A percentile compares a stretch with the other conserved stretches of the same genome.
These are phyloP conservation scores for Condylostylus longicornis DNA, from an alignment of 1,140 invertebrate genomes.

Conservation along the genomic window DNA sequence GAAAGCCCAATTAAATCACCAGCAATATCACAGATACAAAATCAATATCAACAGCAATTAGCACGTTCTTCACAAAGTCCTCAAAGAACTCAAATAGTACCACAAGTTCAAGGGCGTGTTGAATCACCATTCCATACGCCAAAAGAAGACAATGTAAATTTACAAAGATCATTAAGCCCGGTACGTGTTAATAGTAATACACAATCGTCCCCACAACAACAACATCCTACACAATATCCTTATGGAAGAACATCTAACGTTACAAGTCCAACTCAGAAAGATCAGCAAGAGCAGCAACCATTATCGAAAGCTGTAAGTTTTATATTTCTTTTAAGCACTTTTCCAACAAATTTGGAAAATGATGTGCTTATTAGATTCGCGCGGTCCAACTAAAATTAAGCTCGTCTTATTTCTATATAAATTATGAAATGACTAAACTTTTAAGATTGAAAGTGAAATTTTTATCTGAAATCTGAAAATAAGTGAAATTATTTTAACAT, in stretches of 20 bases:
- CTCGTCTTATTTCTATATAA: too few relatives aligned
- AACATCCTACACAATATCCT: constrained; percentile 7
- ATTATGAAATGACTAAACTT: too few relatives aligned
- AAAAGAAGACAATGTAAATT: background rate
- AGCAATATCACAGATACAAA: constrained; percentile 16
- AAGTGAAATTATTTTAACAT: too few relatives aligned
- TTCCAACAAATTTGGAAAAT: too few relatives aligned
- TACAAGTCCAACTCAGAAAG: background rate
- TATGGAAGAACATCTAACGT: too few relatives aligned
- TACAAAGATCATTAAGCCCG: background rate
- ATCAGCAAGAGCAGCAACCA: too few relatives aligned
- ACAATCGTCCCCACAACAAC: constrained; percentile 7
- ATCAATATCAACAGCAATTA: constrained; percentile 11
- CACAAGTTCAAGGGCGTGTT: constrained; percentile 4
- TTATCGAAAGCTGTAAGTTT: too few relatives aligned
- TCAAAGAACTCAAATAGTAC: constrained; percentile 3
- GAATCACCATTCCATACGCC: constrained; percentile 2
- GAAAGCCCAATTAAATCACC: constrained; percentile 4
- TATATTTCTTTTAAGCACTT: too few relatives aligned
- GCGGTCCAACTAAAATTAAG: too few relatives aligned
- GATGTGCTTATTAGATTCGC: too few relatives aligned
- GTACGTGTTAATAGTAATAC: constrained; percentile 2
- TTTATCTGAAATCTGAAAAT: too few relatives aligned
- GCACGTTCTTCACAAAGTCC: constrained; percentile 6
- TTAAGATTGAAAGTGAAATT: too few relatives aligned